Evolutionary conservation across 2,797 vertebrate species (phyloP).

Genomic region (Gorsachius magnificus): DNA sequence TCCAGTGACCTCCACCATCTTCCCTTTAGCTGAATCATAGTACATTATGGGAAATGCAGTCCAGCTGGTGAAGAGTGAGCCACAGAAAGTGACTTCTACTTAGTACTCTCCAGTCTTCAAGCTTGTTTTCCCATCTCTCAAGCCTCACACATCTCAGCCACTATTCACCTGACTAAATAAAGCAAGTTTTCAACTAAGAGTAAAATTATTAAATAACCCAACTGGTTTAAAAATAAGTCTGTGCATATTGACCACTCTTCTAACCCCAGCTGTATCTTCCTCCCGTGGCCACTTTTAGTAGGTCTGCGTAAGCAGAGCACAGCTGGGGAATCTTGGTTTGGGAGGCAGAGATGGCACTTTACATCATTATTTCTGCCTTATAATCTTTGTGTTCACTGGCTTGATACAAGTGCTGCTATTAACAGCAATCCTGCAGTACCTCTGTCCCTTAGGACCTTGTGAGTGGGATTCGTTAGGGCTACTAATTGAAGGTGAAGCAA

Average conservation of each 20-base stretch:
- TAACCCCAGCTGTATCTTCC: not conserved
- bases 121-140: not conserved
- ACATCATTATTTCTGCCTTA: not conserved
- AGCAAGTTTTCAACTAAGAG: not conserved
- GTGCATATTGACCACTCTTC: not conserved
- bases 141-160: not conserved
- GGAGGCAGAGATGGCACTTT: not conserved
- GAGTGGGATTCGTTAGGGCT: not conserved
- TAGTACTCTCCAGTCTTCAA: not conserved
- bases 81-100: not conserved
- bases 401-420: not conserved
- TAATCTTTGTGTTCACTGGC: not conserved
- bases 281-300: not conserved
- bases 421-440: not conserved
- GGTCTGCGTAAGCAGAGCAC: not conserved
- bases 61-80: not conserved
- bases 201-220: not conserved
- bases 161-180: not conserved
- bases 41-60: not conserved
- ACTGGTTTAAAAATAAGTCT: not conserved
- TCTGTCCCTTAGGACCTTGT: not conserved
- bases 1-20: not conserved
- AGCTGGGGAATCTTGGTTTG: not conserved
- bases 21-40: not conserved
- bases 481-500: not conserved